Evolutionary conservation across 2,888 invertebrate species (phyloP).

Genomic region (Hirtodrosophila trivittata): DNA sequence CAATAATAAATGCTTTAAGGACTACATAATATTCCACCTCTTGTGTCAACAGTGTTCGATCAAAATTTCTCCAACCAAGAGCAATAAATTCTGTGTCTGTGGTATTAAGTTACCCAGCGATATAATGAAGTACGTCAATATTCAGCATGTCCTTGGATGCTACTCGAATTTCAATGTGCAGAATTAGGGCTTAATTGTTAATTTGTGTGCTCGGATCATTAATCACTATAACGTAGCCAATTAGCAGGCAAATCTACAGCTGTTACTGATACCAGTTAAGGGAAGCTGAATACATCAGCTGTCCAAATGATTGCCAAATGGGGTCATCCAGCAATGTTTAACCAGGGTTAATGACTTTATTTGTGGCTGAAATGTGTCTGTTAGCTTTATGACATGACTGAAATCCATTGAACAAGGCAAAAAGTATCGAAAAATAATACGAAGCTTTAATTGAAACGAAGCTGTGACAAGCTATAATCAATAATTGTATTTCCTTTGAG

Average conservation of each 20-base stretch:
- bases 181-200: slow-evolving; percentile 36
- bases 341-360: too few species aligned
- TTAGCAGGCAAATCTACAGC: slow-evolving; percentile 39
- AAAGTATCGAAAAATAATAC: too few species aligned
- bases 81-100: slow-evolving; percentile 10
- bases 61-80: slow-evolving; percentile 3
- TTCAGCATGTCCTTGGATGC: not conserved
- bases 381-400: not conserved
- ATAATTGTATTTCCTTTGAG: too few species aligned
- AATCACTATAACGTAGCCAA: slow-evolving; percentile 58
- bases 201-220: slow-evolving; percentile 35
- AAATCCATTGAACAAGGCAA: too few species aligned
- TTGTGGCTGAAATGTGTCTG: not conserved
- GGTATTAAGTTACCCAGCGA: slow-evolving; percentile 25
- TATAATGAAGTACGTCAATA: slow-evolving; percentile 20
- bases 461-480: too few species aligned
- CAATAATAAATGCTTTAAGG: slow-evolving; percentile 38
- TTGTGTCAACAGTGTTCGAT: not conserved
- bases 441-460: too few species aligned
- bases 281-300: not conserved
- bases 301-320: slow-evolving; percentile 8
- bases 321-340: slow-evolving; percentile 20
- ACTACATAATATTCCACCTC: slow-evolving; percentile 7
- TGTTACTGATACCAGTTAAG: slow-evolving; percentile 16
- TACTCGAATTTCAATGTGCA: slow-evolving; percentile 18